phyloP scores from a whole-genome alignment of 2,888 invertebrate species.

The Acronicta aceris region DNA sequence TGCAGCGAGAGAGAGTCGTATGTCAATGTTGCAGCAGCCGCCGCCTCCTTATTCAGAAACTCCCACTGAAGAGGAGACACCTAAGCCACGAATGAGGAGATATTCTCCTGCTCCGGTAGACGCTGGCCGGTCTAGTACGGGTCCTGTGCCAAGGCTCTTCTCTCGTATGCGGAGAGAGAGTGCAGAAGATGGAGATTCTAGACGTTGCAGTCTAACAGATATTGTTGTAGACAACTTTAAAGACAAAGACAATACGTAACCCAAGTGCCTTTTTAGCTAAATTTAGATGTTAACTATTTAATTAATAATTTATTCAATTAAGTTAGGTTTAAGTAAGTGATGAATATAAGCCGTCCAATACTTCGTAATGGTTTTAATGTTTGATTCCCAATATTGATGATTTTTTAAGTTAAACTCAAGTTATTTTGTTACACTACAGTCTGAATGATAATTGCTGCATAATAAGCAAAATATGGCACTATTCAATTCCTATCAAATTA shows the following conservation, averaged over 20 bases:
- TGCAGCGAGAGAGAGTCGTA: conserved; percentile 81
- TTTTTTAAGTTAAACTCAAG: too few relatives aligned
- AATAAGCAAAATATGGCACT: too few relatives aligned
- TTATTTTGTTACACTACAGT: too few relatives aligned
- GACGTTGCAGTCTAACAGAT: conserved; percentile 85
- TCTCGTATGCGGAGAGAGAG: conserved; percentile 83
- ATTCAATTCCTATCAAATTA: too few relatives aligned
- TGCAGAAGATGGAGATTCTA: conserved; percentile 73
- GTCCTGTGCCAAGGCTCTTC: conserved; percentile 83
- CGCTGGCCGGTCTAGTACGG: conserved; percentile 72
- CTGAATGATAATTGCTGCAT: too few relatives aligned
- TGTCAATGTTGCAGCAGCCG: conserved; percentile 82
- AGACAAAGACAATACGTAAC: conserved; percentile 80
- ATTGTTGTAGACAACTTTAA: conserved; percentile 85
- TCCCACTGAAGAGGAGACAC: conserved; percentile 65
- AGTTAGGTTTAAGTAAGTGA: conserved; percentile 50
- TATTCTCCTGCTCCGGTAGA: conserved; percentile 84
- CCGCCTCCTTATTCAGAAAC: conserved; percentile 84
- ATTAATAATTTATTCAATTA: conserved; percentile 60
- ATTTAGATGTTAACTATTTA: conserved; percentile 70
- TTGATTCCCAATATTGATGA: background rate
- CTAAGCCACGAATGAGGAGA: conserved; percentile 75
- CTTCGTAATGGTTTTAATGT: conserved; percentile 49
- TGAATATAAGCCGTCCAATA: conserved; percentile 74
- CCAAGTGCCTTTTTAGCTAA: conserved; percentile 72